phyloP scores from a whole-genome alignment of 1,140 invertebrate species.

The Archivesica marissinica region DNA sequence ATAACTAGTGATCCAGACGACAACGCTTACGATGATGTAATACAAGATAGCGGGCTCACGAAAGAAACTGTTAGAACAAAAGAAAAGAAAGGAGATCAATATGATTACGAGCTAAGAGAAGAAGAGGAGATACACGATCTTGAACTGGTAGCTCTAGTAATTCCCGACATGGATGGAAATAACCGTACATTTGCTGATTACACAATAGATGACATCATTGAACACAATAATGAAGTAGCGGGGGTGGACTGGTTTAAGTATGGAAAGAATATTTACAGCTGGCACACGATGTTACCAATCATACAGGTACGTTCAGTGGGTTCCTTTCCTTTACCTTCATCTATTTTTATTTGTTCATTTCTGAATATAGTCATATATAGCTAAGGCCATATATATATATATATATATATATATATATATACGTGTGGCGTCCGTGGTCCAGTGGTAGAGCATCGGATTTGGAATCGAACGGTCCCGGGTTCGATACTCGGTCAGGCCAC shows the following conservation, averaged over 20 bases:
- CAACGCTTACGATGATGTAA: not conserved
- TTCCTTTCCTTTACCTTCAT: no score
- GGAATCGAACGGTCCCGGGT: no score
- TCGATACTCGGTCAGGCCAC: no score
- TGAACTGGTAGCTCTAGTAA: not conserved
- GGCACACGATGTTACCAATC: not conserved
- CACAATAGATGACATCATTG: constrained; percentile 23
- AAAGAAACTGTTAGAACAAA: not conserved
- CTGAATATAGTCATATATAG: no score
- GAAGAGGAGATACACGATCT: not conserved
- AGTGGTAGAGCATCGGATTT: no score
- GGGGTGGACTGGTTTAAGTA: constrained; percentile 34
- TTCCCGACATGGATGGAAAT: not conserved
- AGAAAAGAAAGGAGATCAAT: not conserved
- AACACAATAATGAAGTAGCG: constrained; percentile 15
- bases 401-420: no score
- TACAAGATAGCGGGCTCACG: not conserved
- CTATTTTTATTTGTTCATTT: no score
- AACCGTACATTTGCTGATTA: not conserved
- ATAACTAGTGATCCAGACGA: constrained; percentile 1
- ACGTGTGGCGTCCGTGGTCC: no score
- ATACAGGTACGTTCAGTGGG: constrained; percentile 26
- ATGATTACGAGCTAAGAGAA: not conserved
- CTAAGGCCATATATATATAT: no score
- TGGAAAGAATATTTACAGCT: constrained; percentile 46